These are phyloP conservation scores for Pipistrellus pygmaeus DNA, from an alignment of 2,797 vertebrate species.

Conservation along the genomic window DNA sequence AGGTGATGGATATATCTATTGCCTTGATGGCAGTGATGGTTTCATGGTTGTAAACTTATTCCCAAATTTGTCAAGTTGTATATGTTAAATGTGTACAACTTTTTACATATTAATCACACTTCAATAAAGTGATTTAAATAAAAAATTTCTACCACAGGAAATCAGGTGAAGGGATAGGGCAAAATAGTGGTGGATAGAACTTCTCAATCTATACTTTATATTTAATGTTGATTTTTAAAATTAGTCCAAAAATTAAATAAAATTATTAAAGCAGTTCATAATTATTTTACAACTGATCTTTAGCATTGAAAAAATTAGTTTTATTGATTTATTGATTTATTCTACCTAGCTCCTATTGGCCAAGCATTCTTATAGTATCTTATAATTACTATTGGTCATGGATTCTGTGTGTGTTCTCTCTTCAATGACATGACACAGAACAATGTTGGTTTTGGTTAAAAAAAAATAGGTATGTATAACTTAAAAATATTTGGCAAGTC, in stretches of 20 bases:
- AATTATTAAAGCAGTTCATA: conserved; percentile 1
- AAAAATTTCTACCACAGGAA: conserved; percentile 11
- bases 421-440: not conserved
- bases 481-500: conserved; percentile 17
- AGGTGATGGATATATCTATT: not conserved
- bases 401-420: not conserved
- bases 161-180: not conserved
- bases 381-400: conserved; percentile 9
- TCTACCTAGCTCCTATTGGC: not conserved
- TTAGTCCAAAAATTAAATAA: conserved; percentile 36
- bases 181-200: not conserved
- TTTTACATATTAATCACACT: not conserved
- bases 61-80: not conserved
- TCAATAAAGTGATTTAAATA: not conserved
- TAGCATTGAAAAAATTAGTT: not conserved
- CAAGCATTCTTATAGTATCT: not conserved
- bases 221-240: conserved; percentile 55
- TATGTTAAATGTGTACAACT: not conserved
- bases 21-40: not conserved
- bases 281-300: not conserved
- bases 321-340: conserved; percentile 20
- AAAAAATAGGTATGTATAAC: not conserved
- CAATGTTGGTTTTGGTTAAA: conserved; percentile 24
- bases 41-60: not conserved
- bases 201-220: conserved; percentile 2